These are phyloP conservation scores for Anthopleura sola DNA, from an alignment of 64 coral and sea anemone genomes.

Conservation along the genomic window DNA sequence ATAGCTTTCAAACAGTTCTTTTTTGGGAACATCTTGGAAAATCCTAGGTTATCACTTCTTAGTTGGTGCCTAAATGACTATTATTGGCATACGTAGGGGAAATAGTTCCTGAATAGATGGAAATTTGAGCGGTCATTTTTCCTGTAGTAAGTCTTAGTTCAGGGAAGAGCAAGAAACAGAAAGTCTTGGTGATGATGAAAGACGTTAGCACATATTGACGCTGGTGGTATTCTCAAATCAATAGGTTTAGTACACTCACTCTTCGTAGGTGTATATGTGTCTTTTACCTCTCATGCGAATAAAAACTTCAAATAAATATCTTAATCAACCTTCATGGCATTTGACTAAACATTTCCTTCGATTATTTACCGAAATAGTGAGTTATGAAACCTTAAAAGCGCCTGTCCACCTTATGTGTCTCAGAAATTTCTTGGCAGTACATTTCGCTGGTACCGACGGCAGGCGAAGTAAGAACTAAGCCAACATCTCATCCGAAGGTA, in stretches of 20 bases:
- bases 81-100: neutral
- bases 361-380: neutral
- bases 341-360: neutral
- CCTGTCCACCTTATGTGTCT: neutral
- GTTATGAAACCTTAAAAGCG: neutral
- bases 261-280: neutral
- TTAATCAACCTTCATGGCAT: slow-evolving; percentile 12
- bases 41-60: neutral
- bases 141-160: neutral
- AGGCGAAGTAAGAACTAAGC: neutral
- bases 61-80: neutral
- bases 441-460: neutral
- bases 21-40: neutral
- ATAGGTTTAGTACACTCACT: neutral
- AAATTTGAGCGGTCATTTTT: slow-evolving; percentile 19
- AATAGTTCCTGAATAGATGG: slow-evolving; percentile 10
- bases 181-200: neutral
- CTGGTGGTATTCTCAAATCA: neutral
- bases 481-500: neutral
- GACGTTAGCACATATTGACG: neutral
- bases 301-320: slow-evolving; percentile 23
- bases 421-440: neutral
- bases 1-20: neutral
- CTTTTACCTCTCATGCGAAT: slow-evolving; percentile 3
- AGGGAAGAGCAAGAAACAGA: neutral